Percentiles rank a stretch among this genome's conserved stretches.
These are phyloP conservation scores for Nomada fabriciana DNA, from an alignment of 2,888 invertebrate genomes.

Conservation along the genomic window DNA sequence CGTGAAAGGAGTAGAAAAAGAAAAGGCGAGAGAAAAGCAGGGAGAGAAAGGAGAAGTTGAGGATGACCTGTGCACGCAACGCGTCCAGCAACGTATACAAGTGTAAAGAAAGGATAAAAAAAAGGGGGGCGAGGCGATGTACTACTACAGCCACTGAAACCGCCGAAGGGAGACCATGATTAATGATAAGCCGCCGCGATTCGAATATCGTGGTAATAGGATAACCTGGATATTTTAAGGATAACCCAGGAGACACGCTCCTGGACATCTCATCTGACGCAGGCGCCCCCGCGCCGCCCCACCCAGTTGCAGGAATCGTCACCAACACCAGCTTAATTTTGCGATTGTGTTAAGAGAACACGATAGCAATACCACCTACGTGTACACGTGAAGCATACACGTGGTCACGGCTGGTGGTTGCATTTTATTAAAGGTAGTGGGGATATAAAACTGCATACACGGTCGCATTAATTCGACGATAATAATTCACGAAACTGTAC, in stretches of 20 bases:
- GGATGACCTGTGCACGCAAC: conserved; percentile 39
- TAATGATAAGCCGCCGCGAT: conserved; percentile 77
- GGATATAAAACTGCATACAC: conserved; percentile 24
- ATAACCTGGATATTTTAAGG: conserved; percentile 78
- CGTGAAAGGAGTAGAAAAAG: conserved; percentile 24
- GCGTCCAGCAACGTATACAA: conserved; percentile 45
- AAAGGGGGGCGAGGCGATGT: conserved; percentile 24
- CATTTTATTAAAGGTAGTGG: conserved; percentile 46
- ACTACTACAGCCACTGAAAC: conserved; percentile 33
- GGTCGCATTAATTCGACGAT: conserved; percentile 36
- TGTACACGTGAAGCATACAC: conserved; percentile 32
- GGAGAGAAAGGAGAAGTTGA: conserved; percentile 32
- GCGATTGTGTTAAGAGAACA: neutral
- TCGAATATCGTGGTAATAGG: conserved; percentile 80
- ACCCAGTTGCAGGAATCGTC: conserved; percentile 70
- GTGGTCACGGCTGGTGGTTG: conserved; percentile 44
- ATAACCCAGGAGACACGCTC: conserved; percentile 78
- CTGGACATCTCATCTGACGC: conserved; percentile 72
- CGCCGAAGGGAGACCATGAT: conserved; percentile 68
- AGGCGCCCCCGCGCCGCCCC: conserved; percentile 71
- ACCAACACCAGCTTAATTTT: conserved; percentile 17
- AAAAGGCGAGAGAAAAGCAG: neutral
- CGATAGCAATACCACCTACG: neutral
- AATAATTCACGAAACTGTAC: conserved; percentile 49
- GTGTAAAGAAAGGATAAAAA: conserved; percentile 7